Evolutionary conservation across 2,797 vertebrate genomes (phyloP).

Genomic region (Steatocranus sp.): DNA sequence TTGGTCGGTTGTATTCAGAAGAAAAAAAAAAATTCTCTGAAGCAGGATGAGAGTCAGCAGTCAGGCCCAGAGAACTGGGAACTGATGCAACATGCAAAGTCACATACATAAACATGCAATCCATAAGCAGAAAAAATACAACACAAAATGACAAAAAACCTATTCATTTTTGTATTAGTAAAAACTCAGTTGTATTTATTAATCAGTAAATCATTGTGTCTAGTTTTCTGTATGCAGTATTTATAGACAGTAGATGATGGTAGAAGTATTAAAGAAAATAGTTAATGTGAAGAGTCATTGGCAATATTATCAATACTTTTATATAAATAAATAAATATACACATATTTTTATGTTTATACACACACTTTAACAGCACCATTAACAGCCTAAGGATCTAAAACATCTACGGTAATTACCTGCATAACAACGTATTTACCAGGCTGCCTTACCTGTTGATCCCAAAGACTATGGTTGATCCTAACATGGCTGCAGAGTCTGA

Average conservation of each 20-base stretch:
- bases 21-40: conserved; percentile 76
- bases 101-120: background rate
- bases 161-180: background rate
- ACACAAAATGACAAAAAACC: background rate
- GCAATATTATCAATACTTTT: background rate
- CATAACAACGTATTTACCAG: background rate
- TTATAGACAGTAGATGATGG: background rate
- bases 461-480: conserved; percentile 44
- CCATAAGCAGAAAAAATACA: background rate
- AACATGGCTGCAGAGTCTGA: background rate
- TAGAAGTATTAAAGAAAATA: background rate
- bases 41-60: conserved; percentile 75
- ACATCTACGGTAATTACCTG: conserved; percentile 20
- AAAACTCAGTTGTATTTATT: background rate
- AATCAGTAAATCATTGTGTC: background rate
- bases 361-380: background rate
- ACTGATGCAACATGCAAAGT: conserved; percentile 24
- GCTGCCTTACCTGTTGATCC: conserved; percentile 65
- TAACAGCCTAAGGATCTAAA: conserved; percentile 25
- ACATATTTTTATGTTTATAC: background rate
- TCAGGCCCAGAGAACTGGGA: conserved; percentile 66
- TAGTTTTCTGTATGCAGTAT: background rate
- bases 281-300: background rate
- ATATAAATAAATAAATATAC: background rate
- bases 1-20: conserved; percentile 74